A percentile compares a stretch with the other conserved stretches of the same genome.
Conservation (phyloP, 2,888 invertebrate genomes). For the Perithous albicinctus region DNA sequence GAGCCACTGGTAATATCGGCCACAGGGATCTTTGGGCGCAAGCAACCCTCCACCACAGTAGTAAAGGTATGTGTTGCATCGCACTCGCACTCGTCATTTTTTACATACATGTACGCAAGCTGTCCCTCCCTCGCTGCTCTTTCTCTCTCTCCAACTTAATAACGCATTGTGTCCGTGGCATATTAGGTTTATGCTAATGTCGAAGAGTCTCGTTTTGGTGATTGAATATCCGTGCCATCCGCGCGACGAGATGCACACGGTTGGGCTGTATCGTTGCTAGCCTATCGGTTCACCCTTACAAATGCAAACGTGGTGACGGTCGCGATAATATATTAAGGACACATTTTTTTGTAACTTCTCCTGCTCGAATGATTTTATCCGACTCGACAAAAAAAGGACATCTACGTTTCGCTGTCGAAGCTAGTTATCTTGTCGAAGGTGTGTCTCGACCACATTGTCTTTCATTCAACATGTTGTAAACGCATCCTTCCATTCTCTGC, state of each 20-base stretch:
- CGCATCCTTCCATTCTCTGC: neutral
- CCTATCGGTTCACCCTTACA: slow-evolving; percentile 40
- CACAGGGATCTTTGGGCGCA: slow-evolving; percentile 58
- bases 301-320: slow-evolving; percentile 20
- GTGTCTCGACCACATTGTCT: slow-evolving; percentile 17
- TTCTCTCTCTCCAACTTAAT: slow-evolving; percentile 78
- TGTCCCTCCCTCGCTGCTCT: slow-evolving; percentile 38
- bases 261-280: neutral
- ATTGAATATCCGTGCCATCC: slow-evolving; percentile 73
- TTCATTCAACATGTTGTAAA: slow-evolving; percentile 5
- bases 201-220: slow-evolving; percentile 74
- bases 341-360: slow-evolving; percentile 38
- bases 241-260: neutral
- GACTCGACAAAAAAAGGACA: slow-evolving; percentile 15
- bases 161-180: slow-evolving; percentile 83
- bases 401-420: slow-evolving; percentile 13
- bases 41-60: slow-evolving; percentile 52
- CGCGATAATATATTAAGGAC: slow-evolving; percentile 54
- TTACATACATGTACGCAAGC: neutral
- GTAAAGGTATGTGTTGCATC: slow-evolving; percentile 54
- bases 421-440: slow-evolving; percentile 19
- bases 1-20: slow-evolving; percentile 44
- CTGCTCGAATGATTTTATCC: slow-evolving; percentile 42
- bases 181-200: slow-evolving; percentile 84
- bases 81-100: slow-evolving; percentile 40